A percentile compares a stretch with the other conserved stretches of the same genome.
Conservation (phyloP, 2,888 invertebrate genomes). For the Drosophila barbarae region DNA sequence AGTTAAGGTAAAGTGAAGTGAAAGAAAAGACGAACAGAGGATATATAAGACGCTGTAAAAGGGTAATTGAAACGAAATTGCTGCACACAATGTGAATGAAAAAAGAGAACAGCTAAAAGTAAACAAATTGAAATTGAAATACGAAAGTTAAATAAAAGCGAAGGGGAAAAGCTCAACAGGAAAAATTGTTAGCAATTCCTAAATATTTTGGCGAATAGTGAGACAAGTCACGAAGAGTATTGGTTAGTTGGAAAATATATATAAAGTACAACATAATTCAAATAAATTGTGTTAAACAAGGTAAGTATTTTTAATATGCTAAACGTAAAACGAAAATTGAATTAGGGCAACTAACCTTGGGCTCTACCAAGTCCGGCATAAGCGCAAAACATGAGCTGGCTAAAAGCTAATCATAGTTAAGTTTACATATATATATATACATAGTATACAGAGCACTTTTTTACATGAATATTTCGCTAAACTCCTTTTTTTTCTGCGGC, state of each 20-base stretch:
- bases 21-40: conserved; percentile 16
- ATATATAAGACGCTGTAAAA: conserved; percentile 21
- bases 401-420: conserved; percentile 59
- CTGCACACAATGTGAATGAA: conserved; percentile 27
- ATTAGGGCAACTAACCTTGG: conserved; percentile 22
- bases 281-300: not conserved
- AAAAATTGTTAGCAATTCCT: conserved; percentile 6
- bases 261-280: not conserved
- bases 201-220: conserved; percentile 4
- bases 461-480: conserved; percentile 11
- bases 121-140: conserved; percentile 25
- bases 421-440: conserved; percentile 43
- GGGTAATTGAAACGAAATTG: conserved; percentile 32
- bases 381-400: conserved; percentile 54
- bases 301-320: not conserved
- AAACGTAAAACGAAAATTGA: not conserved
- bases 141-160: conserved; percentile 1
- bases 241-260: not conserved
- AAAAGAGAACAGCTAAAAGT: conserved; percentile 14
- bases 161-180: not conserved
- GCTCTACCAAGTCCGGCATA: conserved; percentile 39
- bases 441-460: conserved; percentile 37
- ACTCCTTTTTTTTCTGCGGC: conserved; percentile 10
- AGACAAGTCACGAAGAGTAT: conserved; percentile 7
- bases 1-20: conserved; percentile 31